phyloP scores from a whole-genome alignment of 2,888 invertebrate species.

The Epinotia brunnichana region DNA sequence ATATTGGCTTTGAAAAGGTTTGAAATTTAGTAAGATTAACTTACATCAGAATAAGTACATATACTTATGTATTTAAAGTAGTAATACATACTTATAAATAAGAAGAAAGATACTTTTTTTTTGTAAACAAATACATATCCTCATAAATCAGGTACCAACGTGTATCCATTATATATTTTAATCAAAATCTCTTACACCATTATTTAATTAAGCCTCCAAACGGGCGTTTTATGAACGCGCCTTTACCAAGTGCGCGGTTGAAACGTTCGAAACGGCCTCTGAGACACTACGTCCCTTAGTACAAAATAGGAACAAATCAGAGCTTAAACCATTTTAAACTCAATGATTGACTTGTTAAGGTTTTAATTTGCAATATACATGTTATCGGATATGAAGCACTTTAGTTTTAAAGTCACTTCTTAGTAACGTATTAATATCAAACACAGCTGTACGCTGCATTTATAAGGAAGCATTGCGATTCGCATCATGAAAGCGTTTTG shows the following conservation, averaged over 20 bases:
- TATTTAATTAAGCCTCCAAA: slow-evolving; percentile 31
- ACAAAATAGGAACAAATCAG: slow-evolving; percentile 10
- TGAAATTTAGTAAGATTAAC: neutral
- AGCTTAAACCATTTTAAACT: neutral
- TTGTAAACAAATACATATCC: neutral
- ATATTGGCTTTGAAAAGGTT: neutral
- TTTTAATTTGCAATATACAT: neutral
- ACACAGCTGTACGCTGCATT: slow-evolving; percentile 35
- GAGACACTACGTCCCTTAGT: slow-evolving; percentile 17
- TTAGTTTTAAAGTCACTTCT: slow-evolving; percentile 51
- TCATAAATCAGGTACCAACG: neutral
- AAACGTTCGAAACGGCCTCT: slow-evolving; percentile 40
- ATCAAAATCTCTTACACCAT: slow-evolving; percentile 30
- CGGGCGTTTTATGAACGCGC: slow-evolving; percentile 40
- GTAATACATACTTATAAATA: too few relatives aligned
- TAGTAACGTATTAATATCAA: slow-evolving; percentile 47
- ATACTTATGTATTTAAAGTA: too few relatives aligned
- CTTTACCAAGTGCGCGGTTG: slow-evolving; percentile 35
- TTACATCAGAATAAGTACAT: neutral
- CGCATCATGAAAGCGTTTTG: slow-evolving; percentile 32
- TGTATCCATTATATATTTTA: slow-evolving; percentile 31
- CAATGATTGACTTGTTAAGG: neutral
- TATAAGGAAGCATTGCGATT: slow-evolving; percentile 35
- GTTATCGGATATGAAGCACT: slow-evolving; percentile 3
- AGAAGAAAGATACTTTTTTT: neutral